Evolutionary conservation across 2,113 vertebrate species (phyloP).

Genomic region (Aplodontia rufa): DNA sequence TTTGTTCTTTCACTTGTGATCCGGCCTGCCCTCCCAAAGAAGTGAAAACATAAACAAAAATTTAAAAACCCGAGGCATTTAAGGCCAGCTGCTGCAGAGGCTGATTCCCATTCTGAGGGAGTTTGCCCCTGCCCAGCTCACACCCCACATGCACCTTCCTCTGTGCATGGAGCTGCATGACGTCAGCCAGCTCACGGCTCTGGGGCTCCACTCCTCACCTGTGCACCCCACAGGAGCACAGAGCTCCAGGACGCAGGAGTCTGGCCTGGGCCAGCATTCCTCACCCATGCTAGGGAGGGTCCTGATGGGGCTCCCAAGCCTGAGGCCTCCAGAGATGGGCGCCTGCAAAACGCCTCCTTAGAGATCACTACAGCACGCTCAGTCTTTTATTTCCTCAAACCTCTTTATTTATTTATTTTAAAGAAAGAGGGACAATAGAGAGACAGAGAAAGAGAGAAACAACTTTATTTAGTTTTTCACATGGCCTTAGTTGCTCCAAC

Average conservation of each 20-base stretch:
- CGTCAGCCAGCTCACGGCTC: too few relatives aligned
- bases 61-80: background rate
- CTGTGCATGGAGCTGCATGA: background rate
- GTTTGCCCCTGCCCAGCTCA: background rate
- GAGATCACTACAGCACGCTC: conserved; percentile 13
- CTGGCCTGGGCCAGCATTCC: background rate
- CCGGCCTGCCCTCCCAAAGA: background rate
- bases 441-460: too few relatives aligned
- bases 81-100: background rate
- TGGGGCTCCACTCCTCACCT: accelerated
- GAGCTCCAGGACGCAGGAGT: background rate
- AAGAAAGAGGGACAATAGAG: too few relatives aligned
- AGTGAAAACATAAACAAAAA: background rate
- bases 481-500: too few relatives aligned
- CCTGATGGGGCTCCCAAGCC: background rate
- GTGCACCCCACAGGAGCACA: background rate
- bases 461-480: too few relatives aligned
- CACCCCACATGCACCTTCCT: accelerated
- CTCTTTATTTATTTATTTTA: too few relatives aligned
- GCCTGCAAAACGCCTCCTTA: background rate
- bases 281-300: too few relatives aligned
- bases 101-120: background rate
- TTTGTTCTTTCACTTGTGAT: background rate
- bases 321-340: background rate
- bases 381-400: background rate